Evolutionary conservation across 2,888 invertebrate species (phyloP).

Genomic region (Oscheius myriophilus): DNA sequence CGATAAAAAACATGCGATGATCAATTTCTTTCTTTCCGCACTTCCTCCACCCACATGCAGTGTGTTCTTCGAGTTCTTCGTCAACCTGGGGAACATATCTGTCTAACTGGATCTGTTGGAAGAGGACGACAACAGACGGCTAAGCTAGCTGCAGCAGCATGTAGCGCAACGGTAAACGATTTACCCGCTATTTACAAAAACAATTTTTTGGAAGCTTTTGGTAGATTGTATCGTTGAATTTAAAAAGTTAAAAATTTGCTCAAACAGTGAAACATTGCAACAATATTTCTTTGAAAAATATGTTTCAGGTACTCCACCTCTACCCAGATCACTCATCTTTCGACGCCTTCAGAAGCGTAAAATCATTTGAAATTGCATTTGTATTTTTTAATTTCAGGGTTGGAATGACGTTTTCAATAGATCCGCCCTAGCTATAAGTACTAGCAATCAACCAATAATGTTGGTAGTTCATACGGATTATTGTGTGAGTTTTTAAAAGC

Average conservation of each 20-base stretch:
- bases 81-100: conserved; percentile 59
- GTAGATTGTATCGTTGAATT: too few relatives aligned
- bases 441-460: conserved; percentile 56
- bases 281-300: neutral
- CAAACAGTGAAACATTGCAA: too few relatives aligned
- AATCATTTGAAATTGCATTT: neutral
- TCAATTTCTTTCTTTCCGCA: too few relatives aligned
- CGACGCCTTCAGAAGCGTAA: conserved; percentile 36
- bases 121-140: conserved; percentile 44
- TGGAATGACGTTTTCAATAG: conserved; percentile 36
- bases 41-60: conserved; percentile 49
- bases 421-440: conserved; percentile 43
- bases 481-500: conserved; percentile 45
- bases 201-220: neutral
- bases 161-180: conserved; percentile 40
- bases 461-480: conserved; percentile 58
- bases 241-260: too few relatives aligned
- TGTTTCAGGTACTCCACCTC: conserved; percentile 40
- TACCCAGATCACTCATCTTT: conserved; percentile 40
- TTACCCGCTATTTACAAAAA: neutral
- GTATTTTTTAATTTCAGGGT: conserved; percentile 8
- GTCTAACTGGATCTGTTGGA: conserved; percentile 38
- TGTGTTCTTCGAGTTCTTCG: conserved; percentile 53
- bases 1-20: too few relatives aligned
- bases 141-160: conserved; percentile 45